Evolutionary conservation across 2,797 vertebrate genomes (phyloP).

Genomic region (Malurus leucopterus): DNA sequence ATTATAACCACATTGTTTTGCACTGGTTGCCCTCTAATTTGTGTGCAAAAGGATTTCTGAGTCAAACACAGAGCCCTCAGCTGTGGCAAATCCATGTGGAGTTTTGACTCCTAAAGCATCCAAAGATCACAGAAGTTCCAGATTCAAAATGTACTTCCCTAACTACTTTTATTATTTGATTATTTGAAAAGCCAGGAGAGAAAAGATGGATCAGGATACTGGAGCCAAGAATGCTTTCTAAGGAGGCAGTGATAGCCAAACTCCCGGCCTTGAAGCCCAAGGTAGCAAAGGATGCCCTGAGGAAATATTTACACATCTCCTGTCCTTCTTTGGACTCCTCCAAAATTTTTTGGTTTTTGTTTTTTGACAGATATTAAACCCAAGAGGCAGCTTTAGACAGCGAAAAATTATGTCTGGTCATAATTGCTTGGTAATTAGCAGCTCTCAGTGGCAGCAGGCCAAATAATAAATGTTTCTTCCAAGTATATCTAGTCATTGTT

Average conservation of each 20-base stretch:
- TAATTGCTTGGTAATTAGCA: slow-evolving; percentile 44
- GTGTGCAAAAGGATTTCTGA: slow-evolving; percentile 43
- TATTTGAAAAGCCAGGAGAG: slow-evolving; percentile 29
- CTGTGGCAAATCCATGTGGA: slow-evolving; percentile 30
- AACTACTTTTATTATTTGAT: slow-evolving; percentile 18
- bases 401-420: slow-evolving; percentile 11
- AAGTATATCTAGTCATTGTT: slow-evolving; percentile 37
- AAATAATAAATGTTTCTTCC: slow-evolving; percentile 38
- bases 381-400: not conserved
- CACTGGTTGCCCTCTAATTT: slow-evolving; percentile 46
- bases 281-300: slow-evolving; percentile 12
- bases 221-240: slow-evolving; percentile 56
- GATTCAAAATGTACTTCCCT: slow-evolving; percentile 11
- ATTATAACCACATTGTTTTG: slow-evolving; percentile 57
- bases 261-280: not conserved
- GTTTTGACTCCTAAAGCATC: slow-evolving; percentile 43
- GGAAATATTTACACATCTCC: slow-evolving; percentile 6
- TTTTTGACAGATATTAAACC: slow-evolving; percentile 26
- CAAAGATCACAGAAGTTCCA: slow-evolving; percentile 33
- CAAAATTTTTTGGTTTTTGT: not conserved
- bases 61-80: slow-evolving; percentile 12
- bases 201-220: slow-evolving; percentile 4
- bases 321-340: not conserved
- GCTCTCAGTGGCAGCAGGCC: not conserved
- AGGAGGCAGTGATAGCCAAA: slow-evolving; percentile 21